phyloP scores from a whole-genome alignment of 2,113 vertebrate genomes.

The Chinchilla lanigera region DNA sequence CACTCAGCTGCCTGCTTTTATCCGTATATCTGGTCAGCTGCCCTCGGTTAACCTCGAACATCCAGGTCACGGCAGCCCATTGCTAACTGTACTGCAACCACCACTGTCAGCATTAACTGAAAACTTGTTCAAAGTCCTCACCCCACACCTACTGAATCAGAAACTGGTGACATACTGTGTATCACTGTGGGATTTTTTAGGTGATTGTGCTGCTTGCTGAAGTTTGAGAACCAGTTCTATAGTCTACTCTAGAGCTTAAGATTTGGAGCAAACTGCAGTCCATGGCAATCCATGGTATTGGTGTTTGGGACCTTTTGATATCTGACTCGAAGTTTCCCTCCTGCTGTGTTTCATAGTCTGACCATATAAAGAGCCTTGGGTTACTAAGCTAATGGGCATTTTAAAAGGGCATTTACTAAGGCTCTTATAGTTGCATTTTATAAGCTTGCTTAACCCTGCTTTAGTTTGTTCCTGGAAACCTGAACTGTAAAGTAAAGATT shows the following conservation, averaged over 20 bases:
- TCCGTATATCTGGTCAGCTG: not conserved
- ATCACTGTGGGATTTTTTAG: not conserved
- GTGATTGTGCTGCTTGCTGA: not conserved
- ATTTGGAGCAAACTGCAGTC: not conserved
- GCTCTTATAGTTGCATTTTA: slow-evolving; percentile 12
- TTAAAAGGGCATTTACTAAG: not conserved
- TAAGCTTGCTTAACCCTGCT: not conserved
- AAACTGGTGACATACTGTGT: not conserved
- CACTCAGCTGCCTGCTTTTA: not conserved
- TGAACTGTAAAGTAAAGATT: not conserved
- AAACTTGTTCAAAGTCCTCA: slow-evolving; percentile 7
- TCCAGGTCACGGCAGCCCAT: not conserved
- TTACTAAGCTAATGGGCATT: not conserved
- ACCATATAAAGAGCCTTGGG: not conserved
- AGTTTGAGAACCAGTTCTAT: not conserved
- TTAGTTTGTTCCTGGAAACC: slow-evolving; percentile 39
- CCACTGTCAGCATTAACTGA: not conserved
- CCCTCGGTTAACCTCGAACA: not conserved
- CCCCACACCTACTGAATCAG: not conserved
- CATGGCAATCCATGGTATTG: not conserved
- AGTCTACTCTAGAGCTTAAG: not conserved
- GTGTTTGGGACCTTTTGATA: not conserved
- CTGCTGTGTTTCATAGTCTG: not conserved
- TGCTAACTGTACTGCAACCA: slow-evolving; percentile 15
- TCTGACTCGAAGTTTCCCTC: slow-evolving; percentile 18